These are phyloP conservation scores for Setophaga kirtlandii DNA, from an alignment of 2,113 vertebrate genomes.

Conservation along the genomic window DNA sequence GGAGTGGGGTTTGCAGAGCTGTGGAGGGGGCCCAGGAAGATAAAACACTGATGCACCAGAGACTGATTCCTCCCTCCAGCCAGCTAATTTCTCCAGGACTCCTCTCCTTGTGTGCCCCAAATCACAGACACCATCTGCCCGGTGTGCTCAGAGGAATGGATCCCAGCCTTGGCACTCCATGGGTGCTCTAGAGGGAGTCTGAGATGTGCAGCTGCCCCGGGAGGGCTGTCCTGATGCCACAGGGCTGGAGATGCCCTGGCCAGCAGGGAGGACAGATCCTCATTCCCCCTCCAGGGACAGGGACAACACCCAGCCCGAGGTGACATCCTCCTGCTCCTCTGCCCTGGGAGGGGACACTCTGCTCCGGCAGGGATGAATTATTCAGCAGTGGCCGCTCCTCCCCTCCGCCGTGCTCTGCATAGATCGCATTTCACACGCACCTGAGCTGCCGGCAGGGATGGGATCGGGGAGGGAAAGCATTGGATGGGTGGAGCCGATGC, in stretches of 20 bases:
- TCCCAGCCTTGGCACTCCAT: not conserved
- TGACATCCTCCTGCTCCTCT: not conserved
- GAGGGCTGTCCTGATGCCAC: not conserved
- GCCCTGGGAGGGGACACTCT: not conserved
- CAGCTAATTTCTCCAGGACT: not conserved
- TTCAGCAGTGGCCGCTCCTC: not conserved
- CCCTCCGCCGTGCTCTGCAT: accelerated
- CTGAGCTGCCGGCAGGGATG: not conserved
- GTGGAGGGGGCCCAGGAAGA: not conserved
- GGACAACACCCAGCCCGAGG: accelerated
- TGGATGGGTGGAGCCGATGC: accelerated
- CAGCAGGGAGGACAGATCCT: not conserved
- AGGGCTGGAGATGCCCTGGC: not conserved
- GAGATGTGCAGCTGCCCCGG: not conserved
- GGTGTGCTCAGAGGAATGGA: not conserved
- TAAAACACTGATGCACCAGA: not conserved
- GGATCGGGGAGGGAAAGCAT: not conserved
- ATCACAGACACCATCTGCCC: not conserved
- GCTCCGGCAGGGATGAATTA: not conserved
- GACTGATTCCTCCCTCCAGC: not conserved
- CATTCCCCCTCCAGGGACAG: not conserved
- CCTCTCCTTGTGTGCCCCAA: accelerated
- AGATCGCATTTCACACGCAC: accelerated
- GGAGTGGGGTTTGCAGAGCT: not conserved
- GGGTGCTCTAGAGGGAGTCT: not conserved